Evolutionary conservation across 1,140 invertebrate species (phyloP).

Genomic region (Temnothorax longispinosus): DNA sequence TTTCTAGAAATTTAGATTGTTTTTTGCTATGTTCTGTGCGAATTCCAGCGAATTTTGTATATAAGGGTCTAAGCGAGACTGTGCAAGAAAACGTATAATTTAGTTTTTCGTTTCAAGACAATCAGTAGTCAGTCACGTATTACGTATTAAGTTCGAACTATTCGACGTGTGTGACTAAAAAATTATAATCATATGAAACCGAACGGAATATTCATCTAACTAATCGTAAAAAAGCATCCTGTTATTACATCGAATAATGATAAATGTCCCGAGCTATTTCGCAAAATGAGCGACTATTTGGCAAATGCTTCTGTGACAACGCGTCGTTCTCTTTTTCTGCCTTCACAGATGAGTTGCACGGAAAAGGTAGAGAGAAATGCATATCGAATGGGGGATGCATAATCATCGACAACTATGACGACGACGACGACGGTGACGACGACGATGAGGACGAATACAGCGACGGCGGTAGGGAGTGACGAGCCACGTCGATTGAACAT

Average conservation of each 20-base stretch:
- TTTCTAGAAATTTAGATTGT: neutral
- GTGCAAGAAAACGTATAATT: neutral
- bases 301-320: slow-evolving; percentile 15
- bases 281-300: slow-evolving; percentile 35
- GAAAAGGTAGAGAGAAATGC: slow-evolving; percentile 42
- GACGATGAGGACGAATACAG: slow-evolving; percentile 4
- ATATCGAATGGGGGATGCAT: slow-evolving; percentile 22
- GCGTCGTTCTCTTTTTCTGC: slow-evolving; percentile 24
- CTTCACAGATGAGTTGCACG: slow-evolving; percentile 60
- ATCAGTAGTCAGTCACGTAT: neutral
- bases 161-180: neutral
- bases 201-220: neutral
- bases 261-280: neutral
- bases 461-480: slow-evolving; percentile 8
- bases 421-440: neutral
- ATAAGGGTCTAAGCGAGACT: neutral
- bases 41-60: neutral
- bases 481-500: slow-evolving; percentile 65
- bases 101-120: neutral
- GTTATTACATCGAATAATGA: slow-evolving; percentile 3
- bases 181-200: neutral
- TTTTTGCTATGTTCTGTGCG: neutral
- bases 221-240: neutral
- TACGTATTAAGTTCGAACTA: neutral
- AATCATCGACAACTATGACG: slow-evolving; percentile 9